Base-by-base conservation (phyloP, 2,113 vertebrate genomes). In the Columbina picui region DNA sequence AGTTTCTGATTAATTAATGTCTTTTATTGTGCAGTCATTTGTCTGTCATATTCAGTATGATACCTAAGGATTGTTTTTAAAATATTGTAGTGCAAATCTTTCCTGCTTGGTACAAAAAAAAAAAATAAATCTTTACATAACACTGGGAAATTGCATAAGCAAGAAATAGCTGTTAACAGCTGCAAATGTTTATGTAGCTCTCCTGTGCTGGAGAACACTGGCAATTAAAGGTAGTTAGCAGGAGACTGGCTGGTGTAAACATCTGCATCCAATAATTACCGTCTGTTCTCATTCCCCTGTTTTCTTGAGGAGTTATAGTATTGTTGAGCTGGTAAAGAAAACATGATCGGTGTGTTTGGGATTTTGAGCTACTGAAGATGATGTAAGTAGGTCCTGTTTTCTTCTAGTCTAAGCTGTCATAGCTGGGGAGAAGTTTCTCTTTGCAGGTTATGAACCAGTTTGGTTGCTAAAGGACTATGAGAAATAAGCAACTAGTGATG, bases 151-250 rank as follows among this genome's bases (percentile, higher is more conserved):
- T 18, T 49, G 69, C 45, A n/a, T 59, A 60, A 75, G 79, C 38
- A 60, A 88, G 63, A 59, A 88, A 70, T 60, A 57, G 45, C 59
- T 83, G 64, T 77, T 77, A 86, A n/a, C 82, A 90, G 77, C 92
- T 82, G 92, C 52, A 65, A n/a, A 71, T 71, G 32, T 76, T 90
- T 78, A 49, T 61, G 53, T 56, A 60, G 73, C 55, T 74, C 92
- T 91, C 65, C 73, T 74, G 53, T 39, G 87, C 71, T 68, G 41
- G 53, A 63, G 73, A 80, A 45, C 13, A 2, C 38, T 41, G 60
- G 60, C 56, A 84, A 75, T 93, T 81, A 81, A 63, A 93, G 82
- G 59, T 53, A 69, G 27, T 45, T 84, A 87, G 43, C 56, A 76
- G 67, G 82, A 89, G 45, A 14, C n/a, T 45, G 65, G 34, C 53